Evolutionary conservation across 2,888 invertebrate species (phyloP).

Genomic region (Phania funesta): DNA sequence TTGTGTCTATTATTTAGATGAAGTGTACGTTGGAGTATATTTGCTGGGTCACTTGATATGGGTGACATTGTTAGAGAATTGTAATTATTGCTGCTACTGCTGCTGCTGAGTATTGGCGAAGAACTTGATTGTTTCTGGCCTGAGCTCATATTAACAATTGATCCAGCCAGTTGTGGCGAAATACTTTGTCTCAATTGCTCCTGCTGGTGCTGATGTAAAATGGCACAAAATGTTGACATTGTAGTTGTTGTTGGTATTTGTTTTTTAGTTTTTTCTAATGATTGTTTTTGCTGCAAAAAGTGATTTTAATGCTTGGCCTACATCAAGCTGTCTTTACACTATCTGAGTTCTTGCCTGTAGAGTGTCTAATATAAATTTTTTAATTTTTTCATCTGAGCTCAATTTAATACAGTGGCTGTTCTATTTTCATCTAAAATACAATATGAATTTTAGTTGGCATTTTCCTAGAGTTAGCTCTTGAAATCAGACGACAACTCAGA

Average conservation of each 20-base stretch:
- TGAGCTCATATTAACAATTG: slow-evolving; percentile 62
- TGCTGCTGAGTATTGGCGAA: slow-evolving; percentile 69
- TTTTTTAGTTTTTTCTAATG: background rate
- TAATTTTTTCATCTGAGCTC: no score
- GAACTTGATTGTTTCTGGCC: slow-evolving; percentile 71
- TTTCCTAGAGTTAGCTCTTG: no score
- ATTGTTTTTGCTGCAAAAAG: background rate
- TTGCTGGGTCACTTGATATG: slow-evolving; percentile 52
- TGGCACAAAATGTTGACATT: slow-evolving; percentile 61
- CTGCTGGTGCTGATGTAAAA: slow-evolving; percentile 65
- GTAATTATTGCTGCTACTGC: slow-evolving; percentile 61
- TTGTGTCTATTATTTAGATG: slow-evolving; percentile 53
- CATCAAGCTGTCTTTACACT: no score
- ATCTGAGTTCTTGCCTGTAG: no score
- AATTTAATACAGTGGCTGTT: no score
- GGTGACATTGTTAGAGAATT: slow-evolving; percentile 57
- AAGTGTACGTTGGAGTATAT: slow-evolving; percentile 53
- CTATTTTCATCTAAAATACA: no score
- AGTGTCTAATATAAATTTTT: no score
- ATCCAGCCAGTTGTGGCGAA: slow-evolving; percentile 68
- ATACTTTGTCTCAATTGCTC: slow-evolving; percentile 61
- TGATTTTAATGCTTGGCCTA: background rate
- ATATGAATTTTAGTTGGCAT: no score
- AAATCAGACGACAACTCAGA: no score
- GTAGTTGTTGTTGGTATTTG: background rate